Conservation (phyloP, 2,888 invertebrate species). For the Scaptodrosophila latifasciaeformis region DNA sequence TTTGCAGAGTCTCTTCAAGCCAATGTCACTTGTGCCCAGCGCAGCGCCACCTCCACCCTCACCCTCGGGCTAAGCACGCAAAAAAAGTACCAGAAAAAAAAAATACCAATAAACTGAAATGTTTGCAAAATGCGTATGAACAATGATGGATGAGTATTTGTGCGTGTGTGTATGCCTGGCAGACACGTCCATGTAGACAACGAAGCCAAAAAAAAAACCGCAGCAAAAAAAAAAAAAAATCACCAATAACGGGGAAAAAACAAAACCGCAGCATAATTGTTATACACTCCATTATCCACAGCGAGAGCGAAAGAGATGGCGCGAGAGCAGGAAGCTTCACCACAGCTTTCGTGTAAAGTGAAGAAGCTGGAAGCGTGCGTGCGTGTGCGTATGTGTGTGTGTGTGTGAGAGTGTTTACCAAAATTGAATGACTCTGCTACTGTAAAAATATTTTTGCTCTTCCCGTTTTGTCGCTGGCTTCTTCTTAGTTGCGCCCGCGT, state of each 20-base stretch:
- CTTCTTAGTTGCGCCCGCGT: too few relatives aligned
- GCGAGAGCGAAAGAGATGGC: neutral
- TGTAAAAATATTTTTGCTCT: too few relatives aligned
- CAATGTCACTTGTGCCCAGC: too few relatives aligned
- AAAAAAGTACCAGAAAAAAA: conserved; percentile 12
- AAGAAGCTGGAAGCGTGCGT: neutral
- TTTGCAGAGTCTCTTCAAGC: too few relatives aligned
- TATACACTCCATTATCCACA: conserved; percentile 39
- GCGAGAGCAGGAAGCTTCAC: too few relatives aligned
- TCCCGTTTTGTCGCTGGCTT: too few relatives aligned
- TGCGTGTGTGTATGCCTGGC: conserved; percentile 1
- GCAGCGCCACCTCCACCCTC: neutral
- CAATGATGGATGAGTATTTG: conserved; percentile 22
- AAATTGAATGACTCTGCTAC: conserved; percentile 58
- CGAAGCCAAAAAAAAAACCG: neutral
- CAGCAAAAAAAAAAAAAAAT: conserved; percentile 11
- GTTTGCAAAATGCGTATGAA: conserved; percentile 28
- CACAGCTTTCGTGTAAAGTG: neutral
- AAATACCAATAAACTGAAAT: conserved; percentile 35
- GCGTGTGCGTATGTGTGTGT: neutral
- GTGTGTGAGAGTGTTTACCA: neutral
- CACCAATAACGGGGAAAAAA: conserved; percentile 11
- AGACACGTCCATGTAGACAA: neutral
- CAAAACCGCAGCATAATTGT: conserved; percentile 45
- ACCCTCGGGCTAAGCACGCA: neutral